A percentile compares a stretch with the other conserved stretches of the same genome.
These are phyloP conservation scores for Scomber japonicus DNA, from an alignment of 2,113 vertebrate genomes.

Conservation along the genomic window DNA sequence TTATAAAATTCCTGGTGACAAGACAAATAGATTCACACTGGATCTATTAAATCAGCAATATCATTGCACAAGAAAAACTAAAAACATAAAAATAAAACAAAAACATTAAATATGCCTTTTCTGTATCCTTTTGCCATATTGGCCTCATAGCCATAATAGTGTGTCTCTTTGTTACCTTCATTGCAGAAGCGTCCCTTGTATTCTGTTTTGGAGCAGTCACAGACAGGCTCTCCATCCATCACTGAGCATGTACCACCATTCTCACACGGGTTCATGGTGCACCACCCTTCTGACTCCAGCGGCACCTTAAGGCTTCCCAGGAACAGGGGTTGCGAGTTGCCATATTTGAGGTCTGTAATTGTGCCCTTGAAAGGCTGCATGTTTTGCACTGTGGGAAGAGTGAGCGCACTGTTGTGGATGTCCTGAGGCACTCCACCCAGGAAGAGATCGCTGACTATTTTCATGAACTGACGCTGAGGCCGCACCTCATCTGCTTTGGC, in stretches of 20 bases:
- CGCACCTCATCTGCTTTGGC: constrained; percentile 89
- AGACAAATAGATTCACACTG: background rate
- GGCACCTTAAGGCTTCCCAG: constrained; percentile 91
- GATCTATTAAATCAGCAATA: background rate
- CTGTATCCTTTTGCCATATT: background rate
- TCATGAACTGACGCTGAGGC: constrained; percentile 94
- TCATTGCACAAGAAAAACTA: background rate
- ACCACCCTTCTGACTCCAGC: constrained; percentile 93
- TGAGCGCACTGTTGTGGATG: constrained; percentile 91
- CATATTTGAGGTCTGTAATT: constrained; percentile 94
- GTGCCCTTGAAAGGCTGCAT: constrained; percentile 92
- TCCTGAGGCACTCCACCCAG: constrained; percentile 94
- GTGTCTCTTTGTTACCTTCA: constrained; percentile 88
- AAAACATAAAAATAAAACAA: background rate
- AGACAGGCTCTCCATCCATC: constrained; percentile 90
- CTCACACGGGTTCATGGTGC: constrained; percentile 93
- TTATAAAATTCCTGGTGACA: background rate
- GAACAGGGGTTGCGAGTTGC: constrained; percentile 90
- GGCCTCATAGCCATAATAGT: too few relatives aligned
- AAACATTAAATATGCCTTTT: background rate
- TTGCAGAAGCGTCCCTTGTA: constrained; percentile 94
- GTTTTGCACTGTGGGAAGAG: constrained; percentile 89
- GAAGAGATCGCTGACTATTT: constrained; percentile 97
- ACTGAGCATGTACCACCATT: constrained; percentile 95
- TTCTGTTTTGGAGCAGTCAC: constrained; percentile 96